Conservation (phyloP, 2,113 vertebrate species). For the Cariama cristata region DNA sequence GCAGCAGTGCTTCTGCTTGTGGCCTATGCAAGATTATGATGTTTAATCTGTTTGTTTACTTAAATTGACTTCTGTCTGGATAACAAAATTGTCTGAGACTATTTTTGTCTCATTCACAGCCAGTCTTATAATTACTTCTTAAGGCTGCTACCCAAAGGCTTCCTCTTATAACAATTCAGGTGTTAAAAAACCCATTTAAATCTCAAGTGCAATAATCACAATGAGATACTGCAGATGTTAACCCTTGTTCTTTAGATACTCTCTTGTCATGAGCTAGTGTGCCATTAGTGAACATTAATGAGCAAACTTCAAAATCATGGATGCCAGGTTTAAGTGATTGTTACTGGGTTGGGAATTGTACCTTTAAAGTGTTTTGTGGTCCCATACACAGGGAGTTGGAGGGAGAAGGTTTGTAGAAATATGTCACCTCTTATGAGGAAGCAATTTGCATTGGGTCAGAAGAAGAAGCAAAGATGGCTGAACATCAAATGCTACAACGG, state of each 20-base stretch:
- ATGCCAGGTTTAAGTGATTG: not conserved
- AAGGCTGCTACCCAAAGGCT: not conserved
- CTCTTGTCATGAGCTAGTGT: not conserved
- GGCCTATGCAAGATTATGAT: not conserved
- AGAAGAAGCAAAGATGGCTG: not conserved
- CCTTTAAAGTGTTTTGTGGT: not conserved
- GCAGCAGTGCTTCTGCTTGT: not conserved
- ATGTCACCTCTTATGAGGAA: not conserved
- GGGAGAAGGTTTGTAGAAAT: not conserved
- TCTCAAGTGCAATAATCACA: not conserved
- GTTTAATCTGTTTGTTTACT: not conserved
- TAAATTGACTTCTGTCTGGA: not conserved
- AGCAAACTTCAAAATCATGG: not conserved
- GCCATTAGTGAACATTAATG: not conserved
- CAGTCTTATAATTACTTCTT: not conserved
- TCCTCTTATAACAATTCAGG: not conserved
- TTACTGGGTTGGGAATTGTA: not conserved
- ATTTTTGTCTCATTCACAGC: not conserved
- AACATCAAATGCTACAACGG: not conserved
- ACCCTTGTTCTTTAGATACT: not conserved
- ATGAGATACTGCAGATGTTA: not conserved
- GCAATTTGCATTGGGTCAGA: not conserved
- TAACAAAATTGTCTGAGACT: not conserved
- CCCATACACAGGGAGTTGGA: not conserved
- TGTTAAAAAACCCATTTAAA: not conserved